Base-by-base conservation (phyloP, 2,797 vertebrate species). In the Avahi laniger region DNA sequence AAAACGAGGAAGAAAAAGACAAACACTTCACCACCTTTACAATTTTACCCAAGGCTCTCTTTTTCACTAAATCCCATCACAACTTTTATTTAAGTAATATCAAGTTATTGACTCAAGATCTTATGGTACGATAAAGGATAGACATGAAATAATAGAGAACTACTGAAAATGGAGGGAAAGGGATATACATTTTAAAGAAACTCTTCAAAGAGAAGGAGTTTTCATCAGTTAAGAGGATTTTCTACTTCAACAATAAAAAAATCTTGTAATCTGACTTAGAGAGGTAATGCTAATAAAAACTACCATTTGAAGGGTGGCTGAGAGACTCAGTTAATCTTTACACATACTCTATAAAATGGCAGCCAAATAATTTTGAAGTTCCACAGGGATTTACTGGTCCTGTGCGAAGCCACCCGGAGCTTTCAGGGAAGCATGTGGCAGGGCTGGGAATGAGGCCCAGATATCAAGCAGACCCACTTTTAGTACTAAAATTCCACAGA, bases 51-150 rank as follows among this genome's bases (percentile, higher is more conserved):
- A 86, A 41, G 73, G 59, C 46, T 91, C 33, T 75, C 35, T 85
- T 95, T 93, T 79, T 69, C 63, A 61, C n/a, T 67, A 81, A 96
- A 91, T 90, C 72, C 72, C 78, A 95, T 67, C 63, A 87, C 59
- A 96, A 90, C 54, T 63, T 72, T 80, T 78, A 54, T 73, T 85
- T 95, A 90, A 96, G 91, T 92, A 88, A 76, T 76, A 90, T 76
- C 89, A 72, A 78, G 85, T 72, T 88, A 90, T 84, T 88, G 96
- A 80, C 57, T 92, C 46, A 78, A 61, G 63, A 81, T 76, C 52
- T 87, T 86, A 69, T 26, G 33, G 22, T 65, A 85, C 48, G 89
- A 90, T 93, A 93, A 92, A 87, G 20, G 46, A 79, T 11, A 38
- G 61, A 17, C 43, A 65, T 15, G 43, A 93, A 96, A 82, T 73